Conservation (phyloP, 1,140 invertebrate species). For the Drosophila seguyi region DNA sequence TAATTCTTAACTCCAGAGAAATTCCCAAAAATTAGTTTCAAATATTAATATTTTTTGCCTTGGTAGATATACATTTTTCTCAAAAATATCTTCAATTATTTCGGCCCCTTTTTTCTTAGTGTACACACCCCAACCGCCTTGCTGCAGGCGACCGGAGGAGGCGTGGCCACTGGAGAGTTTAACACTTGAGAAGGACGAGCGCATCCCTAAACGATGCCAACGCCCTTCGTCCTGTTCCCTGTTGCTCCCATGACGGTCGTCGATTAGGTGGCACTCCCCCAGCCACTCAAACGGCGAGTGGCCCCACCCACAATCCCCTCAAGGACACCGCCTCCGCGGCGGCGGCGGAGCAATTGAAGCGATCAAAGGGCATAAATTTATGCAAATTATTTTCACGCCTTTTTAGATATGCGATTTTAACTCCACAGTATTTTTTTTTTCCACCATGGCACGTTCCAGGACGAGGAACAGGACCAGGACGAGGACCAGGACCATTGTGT, state of each 20-base stretch:
- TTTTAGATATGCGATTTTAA: constrained; percentile 84
- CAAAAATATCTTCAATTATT: neutral
- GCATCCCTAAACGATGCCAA: constrained; percentile 76
- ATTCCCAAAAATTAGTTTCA: too few species aligned
- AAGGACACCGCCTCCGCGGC: constrained; percentile 1
- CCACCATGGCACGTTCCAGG: constrained; percentile 12
- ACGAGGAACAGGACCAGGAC: neutral
- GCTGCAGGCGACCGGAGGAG: constrained; percentile 38
- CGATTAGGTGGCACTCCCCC: constrained; percentile 61
- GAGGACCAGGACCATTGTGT: constrained; percentile 11
- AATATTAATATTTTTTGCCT: neutral
- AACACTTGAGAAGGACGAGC: constrained; percentile 66
- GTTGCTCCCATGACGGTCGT: constrained; percentile 75
- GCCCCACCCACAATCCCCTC: neutral
- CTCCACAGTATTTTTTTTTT: constrained; percentile 3
- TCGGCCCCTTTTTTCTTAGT: neutral
- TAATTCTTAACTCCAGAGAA: too few species aligned
- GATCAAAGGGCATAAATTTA: constrained; percentile 85
- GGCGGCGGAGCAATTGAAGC: constrained; percentile 63
- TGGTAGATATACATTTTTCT: neutral
- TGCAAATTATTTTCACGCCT: constrained; percentile 85
- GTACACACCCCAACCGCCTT: neutral
- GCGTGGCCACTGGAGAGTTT: constrained; percentile 57
- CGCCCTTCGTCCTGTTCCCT: constrained; percentile 29
- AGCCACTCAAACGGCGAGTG: neutral